Percentiles rank a stretch among this genome's conserved stretches.
Evolutionary conservation across 2,113 vertebrate species (phyloP).

Genomic region (Hucho hucho): DNA sequence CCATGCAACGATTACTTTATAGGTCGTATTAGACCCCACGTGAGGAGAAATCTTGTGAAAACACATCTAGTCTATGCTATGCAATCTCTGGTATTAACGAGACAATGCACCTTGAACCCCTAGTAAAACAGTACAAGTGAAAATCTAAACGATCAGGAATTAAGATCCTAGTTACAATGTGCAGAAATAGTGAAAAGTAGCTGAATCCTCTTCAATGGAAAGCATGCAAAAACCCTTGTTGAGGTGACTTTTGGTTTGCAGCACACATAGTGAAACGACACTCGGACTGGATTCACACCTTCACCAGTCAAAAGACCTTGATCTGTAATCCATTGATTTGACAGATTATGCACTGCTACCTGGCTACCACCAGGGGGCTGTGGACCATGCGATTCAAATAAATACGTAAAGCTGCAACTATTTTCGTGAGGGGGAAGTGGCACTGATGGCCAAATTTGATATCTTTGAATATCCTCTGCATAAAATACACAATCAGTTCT

Average conservation of each 20-base stretch:
- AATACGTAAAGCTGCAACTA: no score
- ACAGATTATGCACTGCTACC: neutral
- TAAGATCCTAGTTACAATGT: neutral
- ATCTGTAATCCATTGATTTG: neutral
- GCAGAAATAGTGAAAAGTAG: neutral
- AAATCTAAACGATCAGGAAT: neutral
- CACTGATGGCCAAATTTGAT: no score
- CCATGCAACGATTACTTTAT: no score
- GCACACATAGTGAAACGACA: neutral
- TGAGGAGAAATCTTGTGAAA: no score
- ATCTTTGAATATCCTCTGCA: no score
- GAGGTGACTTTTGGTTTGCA: neutral
- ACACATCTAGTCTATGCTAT: no score
- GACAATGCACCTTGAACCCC: no score
- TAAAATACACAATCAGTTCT: no score
- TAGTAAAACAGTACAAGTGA: neutral
- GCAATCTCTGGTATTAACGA: no score
- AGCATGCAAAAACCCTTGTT: neutral
- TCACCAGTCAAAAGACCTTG: neutral
- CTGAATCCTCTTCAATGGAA: neutral
- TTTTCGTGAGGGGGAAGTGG: no score
- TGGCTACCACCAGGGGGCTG: neutral
- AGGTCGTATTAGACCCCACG: no score
- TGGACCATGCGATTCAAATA: no score
- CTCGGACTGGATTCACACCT: neutral